Conservation (phyloP, 1,140 invertebrate genomes). For the Thalassaphorura encarpata region DNA sequence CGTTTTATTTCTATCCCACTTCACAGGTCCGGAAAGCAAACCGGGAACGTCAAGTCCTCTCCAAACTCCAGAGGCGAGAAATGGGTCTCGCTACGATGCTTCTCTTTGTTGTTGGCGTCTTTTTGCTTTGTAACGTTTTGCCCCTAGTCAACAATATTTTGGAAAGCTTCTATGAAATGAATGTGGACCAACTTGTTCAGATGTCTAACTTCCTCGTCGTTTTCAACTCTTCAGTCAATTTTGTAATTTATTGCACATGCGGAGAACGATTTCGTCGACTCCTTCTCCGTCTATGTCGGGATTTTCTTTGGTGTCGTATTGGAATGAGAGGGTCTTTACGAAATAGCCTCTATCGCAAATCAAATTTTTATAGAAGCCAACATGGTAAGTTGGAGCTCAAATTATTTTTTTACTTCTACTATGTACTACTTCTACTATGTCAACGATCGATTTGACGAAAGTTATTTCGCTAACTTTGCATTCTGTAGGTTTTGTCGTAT, state of each 20-base stretch:
- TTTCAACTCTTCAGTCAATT: constrained; percentile 52
- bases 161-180: constrained; percentile 55
- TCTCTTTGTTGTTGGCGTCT: constrained; percentile 84
- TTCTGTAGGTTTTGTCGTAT: no score
- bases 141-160: constrained; percentile 80
- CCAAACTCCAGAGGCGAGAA: constrained; percentile 68
- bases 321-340: constrained; percentile 5
- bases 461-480: no score
- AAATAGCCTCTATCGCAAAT: constrained; percentile 31
- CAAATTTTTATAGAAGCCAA: constrained; percentile 28
- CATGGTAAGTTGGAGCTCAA: no score
- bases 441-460: no score
- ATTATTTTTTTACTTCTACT: no score
- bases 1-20: no score
- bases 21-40: constrained; percentile 73
- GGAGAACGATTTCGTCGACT: constrained; percentile 47
- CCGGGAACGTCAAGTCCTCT: constrained; percentile 54
- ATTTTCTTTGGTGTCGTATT: constrained; percentile 29
- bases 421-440: no score
- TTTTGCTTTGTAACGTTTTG: constrained; percentile 86
- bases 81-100: constrained; percentile 88
- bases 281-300: constrained; percentile 23
- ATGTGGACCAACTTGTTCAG: constrained; percentile 33
- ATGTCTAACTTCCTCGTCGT: constrained; percentile 49
- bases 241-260: constrained; percentile 52